A percentile compares a stretch with the other conserved stretches of the same genome.
Conservation (phyloP, 2,797 vertebrate genomes). For the Rhynchotus rufescens region DNA sequence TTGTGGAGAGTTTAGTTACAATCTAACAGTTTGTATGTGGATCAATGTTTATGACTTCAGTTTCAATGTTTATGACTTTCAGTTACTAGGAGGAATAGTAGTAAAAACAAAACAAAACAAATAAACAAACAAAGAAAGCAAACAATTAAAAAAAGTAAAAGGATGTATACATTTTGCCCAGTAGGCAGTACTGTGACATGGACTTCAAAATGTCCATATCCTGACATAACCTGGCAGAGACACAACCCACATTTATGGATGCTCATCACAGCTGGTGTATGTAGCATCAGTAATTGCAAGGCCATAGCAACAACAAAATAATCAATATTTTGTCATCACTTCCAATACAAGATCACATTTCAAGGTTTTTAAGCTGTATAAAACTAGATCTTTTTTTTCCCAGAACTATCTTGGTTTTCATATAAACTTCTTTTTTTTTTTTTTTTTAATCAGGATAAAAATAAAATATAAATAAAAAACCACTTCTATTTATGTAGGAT, state of each 20-base stretch:
- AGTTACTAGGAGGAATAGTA: not conserved
- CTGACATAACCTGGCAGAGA: not conserved
- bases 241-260: not conserved
- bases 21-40: not conserved
- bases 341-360: not conserved
- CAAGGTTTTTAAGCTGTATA: not conserved
- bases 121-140: accelerated
- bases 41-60: not conserved
- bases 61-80: not conserved
- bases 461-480: not conserved
- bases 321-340: conserved; percentile 39
- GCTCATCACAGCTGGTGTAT: not conserved
- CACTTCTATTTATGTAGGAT: not conserved
- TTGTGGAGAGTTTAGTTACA: not conserved
- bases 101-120: not conserved
- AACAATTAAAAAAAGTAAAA: not conserved
- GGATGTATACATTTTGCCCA: not conserved
- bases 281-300: conserved; percentile 13
- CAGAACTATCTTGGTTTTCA: not conserved
- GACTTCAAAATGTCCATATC: not conserved
- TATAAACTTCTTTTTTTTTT: not conserved
- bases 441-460: not conserved
- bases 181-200: not conserved
- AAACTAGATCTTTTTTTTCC: not conserved
- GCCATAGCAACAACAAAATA: not conserved